These are phyloP conservation scores for Sitta carolinensis DNA, from an alignment of 2,797 vertebrate species.

Conservation along the genomic window DNA sequence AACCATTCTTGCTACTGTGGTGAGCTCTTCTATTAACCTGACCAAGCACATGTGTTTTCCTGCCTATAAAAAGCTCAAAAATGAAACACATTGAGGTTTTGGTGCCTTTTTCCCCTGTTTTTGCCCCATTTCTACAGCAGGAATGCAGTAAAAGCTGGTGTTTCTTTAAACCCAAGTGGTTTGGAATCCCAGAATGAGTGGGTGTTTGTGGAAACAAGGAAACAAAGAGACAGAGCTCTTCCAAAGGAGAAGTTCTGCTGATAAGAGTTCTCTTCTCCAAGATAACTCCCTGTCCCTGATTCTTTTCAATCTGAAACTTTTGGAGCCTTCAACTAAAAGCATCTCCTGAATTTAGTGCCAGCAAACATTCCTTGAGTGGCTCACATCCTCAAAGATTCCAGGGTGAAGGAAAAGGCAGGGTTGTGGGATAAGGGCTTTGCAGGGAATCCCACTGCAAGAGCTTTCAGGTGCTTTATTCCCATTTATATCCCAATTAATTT, in stretches of 20 bases:
- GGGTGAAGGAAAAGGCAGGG: accelerated
- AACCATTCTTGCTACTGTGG: neutral
- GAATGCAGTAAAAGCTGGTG: neutral
- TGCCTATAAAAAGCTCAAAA: neutral
- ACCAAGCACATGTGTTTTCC: neutral
- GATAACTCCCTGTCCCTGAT: neutral
- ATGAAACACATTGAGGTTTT: neutral
- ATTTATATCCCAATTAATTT: neutral
- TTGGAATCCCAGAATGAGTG: neutral
- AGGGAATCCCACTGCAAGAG: neutral
- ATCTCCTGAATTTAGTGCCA: neutral
- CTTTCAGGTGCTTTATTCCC: neutral
- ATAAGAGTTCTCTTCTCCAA: neutral
- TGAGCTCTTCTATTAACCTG: neutral
- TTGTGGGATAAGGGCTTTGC: neutral
- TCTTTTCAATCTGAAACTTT: neutral
- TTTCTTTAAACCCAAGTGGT: neutral
- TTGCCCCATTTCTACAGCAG: neutral
- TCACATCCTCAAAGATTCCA: neutral
- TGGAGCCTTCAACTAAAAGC: neutral
- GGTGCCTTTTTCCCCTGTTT: neutral
- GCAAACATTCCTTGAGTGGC: neutral
- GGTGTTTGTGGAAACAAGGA: neutral
- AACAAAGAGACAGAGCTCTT: neutral
- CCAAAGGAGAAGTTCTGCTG: neutral